These are phyloP conservation scores for Paradoxurus hermaphroditus DNA, from an alignment of 2,113 vertebrate species.

Conservation along the genomic window DNA sequence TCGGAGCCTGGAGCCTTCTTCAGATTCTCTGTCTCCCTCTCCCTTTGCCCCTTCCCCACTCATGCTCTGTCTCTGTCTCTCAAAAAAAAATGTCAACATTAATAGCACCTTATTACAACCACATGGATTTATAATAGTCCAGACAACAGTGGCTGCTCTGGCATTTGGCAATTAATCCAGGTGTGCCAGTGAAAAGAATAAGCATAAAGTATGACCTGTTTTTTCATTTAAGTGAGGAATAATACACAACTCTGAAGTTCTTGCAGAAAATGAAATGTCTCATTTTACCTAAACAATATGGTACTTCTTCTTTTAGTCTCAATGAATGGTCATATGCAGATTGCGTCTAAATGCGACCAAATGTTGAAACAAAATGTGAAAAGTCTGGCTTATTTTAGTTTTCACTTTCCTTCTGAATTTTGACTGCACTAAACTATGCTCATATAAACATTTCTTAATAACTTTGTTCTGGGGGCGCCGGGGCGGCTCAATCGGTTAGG, in stretches of 20 bases:
- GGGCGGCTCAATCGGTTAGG: too few relatives aligned
- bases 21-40: too few relatives aligned
- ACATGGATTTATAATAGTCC: not conserved
- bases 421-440: not conserved
- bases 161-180: not conserved
- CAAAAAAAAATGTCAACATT: not conserved
- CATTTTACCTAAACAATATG: not conserved
- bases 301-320: not conserved
- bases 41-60: too few relatives aligned
- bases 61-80: too few relatives aligned
- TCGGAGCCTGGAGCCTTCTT: too few relatives aligned
- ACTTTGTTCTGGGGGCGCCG: not conserved
- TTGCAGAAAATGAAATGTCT: not conserved
- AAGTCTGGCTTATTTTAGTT: not conserved
- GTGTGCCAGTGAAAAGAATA: not conserved
- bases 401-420: not conserved
- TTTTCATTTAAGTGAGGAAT: not conserved
- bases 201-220: not conserved
- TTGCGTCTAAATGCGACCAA: not conserved
- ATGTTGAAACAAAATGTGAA: not conserved
- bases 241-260: not conserved
- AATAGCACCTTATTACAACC: conserved; percentile 11
- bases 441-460: not conserved
- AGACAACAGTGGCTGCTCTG: not conserved
- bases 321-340: not conserved